Evolutionary conservation across 2,797 vertebrate species (phyloP), one percentile per base, ranked within the genome.

Genomic region (Spinibarbus caldwelli): DNA sequence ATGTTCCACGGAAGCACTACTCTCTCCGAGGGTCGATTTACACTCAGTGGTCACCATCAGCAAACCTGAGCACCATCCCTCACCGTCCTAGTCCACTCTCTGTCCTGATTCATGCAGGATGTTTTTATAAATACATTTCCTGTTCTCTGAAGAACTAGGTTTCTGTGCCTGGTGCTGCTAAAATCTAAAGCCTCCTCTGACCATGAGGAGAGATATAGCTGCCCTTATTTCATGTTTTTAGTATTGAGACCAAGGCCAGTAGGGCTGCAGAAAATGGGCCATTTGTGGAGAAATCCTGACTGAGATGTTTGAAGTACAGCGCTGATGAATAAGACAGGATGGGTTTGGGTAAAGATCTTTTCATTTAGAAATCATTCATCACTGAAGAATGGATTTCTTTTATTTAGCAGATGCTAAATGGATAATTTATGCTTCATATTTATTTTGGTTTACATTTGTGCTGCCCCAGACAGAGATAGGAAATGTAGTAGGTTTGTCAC

Each of bases 111-210:
- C 57, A 19, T 29, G 34, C 45, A 36, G 76, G 82, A 80, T 66
- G 17, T 59, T 83, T 80, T 38, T 68, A 75, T 70, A 79, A 75
- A 79, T 87, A 59, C 36, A 76, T 73, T 45, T 68, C 41, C 77
- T 68, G 66, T 82, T 78, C 54, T 73, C 83, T 82, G 21, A 84
- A 82, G 77, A 88, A 85, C 68, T 83, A 49, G 79, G 85, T 88
- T 88, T 87, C 73, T 86, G 79, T 85, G 87, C 23, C 86, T 80
- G 41, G 47, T 62, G 68, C 85, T 80, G 36, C 83, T 87, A 82
- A 78, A 87, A 83, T 76, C 66, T 41, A 84, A 75, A 45, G 26
- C 78, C 78, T 87, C 72, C 66, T 38, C 59, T 66, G 76, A 71
- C 77, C 81, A 29, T 52, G 66, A 84, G 73, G 77, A 87, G 47